Conservation (phyloP, 2,888 invertebrate genomes). For the Sepiola atlantica region DNA sequence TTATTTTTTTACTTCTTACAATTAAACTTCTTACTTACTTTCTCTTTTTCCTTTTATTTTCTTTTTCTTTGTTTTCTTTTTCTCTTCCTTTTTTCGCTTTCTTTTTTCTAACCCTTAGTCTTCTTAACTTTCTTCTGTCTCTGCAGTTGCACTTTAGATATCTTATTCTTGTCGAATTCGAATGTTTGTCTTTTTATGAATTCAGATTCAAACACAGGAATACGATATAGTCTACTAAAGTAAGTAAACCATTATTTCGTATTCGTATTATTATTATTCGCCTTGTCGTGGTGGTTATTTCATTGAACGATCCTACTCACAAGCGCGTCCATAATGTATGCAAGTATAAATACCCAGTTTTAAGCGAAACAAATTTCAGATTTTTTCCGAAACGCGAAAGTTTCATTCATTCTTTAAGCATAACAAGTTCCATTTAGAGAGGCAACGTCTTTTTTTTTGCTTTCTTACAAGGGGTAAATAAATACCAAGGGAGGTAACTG, state of each 20-base stretch:
- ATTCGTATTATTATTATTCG: background rate
- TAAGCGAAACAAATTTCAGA: background rate
- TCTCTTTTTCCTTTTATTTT: background rate
- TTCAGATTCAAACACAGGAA: background rate
- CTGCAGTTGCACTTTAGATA: background rate
- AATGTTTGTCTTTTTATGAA: background rate
- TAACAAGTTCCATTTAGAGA: background rate
- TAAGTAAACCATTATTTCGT: background rate
- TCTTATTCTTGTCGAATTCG: background rate
- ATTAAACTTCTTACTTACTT: too few species aligned
- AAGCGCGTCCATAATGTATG: background rate
- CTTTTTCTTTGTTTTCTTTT: background rate
- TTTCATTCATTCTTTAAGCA: background rate
- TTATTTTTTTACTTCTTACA: too few species aligned
- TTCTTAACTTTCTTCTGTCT: background rate
- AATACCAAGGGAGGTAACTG: background rate
- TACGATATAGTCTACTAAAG: background rate
- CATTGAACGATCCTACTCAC: background rate
- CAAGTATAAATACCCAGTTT: background rate
- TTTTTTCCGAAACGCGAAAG: background rate
- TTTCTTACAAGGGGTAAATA: background rate
- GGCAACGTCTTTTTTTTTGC: background rate
- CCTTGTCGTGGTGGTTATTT: background rate
- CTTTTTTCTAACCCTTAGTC: background rate
- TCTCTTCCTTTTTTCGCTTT: background rate